Evolutionary conservation across 92 coral and sea anemone genomes (phyloP), one percentile per base, ranked within the genome.

Genomic region (Phenganax stokvisi): DNA sequence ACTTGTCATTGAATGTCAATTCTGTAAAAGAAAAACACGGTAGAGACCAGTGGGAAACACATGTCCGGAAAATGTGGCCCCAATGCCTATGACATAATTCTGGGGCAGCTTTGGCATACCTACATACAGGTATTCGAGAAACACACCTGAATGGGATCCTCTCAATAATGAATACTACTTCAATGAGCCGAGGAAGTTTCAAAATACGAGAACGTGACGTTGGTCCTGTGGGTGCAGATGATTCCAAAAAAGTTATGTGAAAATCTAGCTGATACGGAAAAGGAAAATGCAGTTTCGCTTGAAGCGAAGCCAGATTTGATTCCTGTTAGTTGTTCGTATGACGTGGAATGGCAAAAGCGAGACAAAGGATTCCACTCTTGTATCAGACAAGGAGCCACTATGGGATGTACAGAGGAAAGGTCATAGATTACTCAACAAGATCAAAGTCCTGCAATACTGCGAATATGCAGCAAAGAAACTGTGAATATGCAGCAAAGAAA

Each of bases 331-430:
- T 80, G 86, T 25, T 87, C 90, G 8, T 89, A 77, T 74, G 92
- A 84, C 81, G 85, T 87, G 93, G 93, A 86, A 13, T 90, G 93
- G 90, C 90, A 89, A 68, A 89, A 85, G 52, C 77, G 86, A 67
- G 90, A 82, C 7, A 87, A 80, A 77, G 90, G 89, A 6, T 86
- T 81, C 28, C 85, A 87, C 67, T 90, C 87, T 0, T 30, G 64
- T 10, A 90, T 89, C 0, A 89, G 92, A 8, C 89, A 85, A 13
- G 90, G 74, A 28, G 89, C 86, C n/a, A 87, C 61, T 0, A 89
- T 89, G 90, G 92, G 7, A 70, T 64, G 27, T 20, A 80, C 3
- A 78, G 75, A 71, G 89, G 90, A 8, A 90, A 90, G 29, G 85
- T 90, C 3, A 15, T 90, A 20, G 84, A 72, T 74, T 85, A 85